Conservation (phyloP, 2,113 vertebrate genomes). For the Cephalopterus ornatus region DNA sequence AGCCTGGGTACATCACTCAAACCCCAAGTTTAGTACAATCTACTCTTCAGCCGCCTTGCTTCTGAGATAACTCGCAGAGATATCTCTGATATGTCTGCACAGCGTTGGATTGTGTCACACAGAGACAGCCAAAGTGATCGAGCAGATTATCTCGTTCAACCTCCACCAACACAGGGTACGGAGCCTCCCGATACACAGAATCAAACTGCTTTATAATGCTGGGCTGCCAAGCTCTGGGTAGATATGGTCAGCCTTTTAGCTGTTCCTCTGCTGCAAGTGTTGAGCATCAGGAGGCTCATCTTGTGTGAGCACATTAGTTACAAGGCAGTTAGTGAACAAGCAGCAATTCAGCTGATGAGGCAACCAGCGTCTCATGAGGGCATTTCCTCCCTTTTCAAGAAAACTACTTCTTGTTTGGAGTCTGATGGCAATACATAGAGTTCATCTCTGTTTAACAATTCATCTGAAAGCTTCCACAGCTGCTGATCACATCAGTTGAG, state of each 20-base stretch:
- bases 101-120: fast-evolving
- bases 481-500: background rate
- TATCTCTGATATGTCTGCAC: fast-evolving
- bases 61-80: background rate
- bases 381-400: background rate
- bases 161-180: fast-evolving
- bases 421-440: background rate
- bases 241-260: background rate
- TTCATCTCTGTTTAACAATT: background rate
- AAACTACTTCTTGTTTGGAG: background rate
- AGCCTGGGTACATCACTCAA: background rate
- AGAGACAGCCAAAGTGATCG: background rate
- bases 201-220: background rate
- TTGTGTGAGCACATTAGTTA: background rate
- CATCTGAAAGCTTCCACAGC: background rate
- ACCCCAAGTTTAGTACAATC: background rate
- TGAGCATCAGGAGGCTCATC: background rate
- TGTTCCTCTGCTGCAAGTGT: background rate
- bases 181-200: background rate
- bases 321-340: fast-evolving
- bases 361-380: background rate
- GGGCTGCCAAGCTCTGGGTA: background rate
- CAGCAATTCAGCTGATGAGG: background rate
- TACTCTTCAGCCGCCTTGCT: background rate
- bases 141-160: background rate